Evolutionary conservation across 2,888 invertebrate species (phyloP).

Genomic region (Autographa pulchrina): DNA sequence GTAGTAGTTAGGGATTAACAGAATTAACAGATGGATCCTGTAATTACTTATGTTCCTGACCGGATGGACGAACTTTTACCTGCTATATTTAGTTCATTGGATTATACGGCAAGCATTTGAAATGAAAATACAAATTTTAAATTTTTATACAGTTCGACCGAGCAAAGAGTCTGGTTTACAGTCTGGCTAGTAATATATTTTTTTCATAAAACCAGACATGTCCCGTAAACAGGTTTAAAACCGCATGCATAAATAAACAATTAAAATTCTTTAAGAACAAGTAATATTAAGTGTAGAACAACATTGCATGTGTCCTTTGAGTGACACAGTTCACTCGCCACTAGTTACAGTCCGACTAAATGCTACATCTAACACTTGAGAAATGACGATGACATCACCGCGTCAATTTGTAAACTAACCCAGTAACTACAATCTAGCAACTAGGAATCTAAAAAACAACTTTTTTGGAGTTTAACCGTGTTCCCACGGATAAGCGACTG

Average conservation of each 20-base stretch:
- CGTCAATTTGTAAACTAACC: slow-evolving; percentile 59
- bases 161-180: not conserved
- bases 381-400: slow-evolving; percentile 66
- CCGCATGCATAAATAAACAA: slow-evolving; percentile 21
- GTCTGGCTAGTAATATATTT: slow-evolving; percentile 6
- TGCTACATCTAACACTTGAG: slow-evolving; percentile 40
- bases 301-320: slow-evolving; percentile 25
- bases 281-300: slow-evolving; percentile 22
- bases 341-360: slow-evolving; percentile 29
- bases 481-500: not conserved
- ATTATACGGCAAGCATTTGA: not conserved
- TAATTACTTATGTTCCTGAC: slow-evolving; percentile 50
- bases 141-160: too few relatives aligned
- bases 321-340: slow-evolving; percentile 11
- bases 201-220: slow-evolving; percentile 21
- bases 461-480: not conserved
- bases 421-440: slow-evolving; percentile 34
- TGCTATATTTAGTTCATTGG: slow-evolving; percentile 7
- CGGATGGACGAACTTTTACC: slow-evolving; percentile 35
- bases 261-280: slow-evolving; percentile 23
- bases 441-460: slow-evolving; percentile 31
- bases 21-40: slow-evolving; percentile 53
- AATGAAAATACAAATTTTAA: not conserved
- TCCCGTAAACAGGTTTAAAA: slow-evolving; percentile 34
- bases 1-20: slow-evolving; percentile 58